Evolutionary conservation across 1,140 invertebrate species (phyloP).

Genomic region (Drosophila ananassae): DNA sequence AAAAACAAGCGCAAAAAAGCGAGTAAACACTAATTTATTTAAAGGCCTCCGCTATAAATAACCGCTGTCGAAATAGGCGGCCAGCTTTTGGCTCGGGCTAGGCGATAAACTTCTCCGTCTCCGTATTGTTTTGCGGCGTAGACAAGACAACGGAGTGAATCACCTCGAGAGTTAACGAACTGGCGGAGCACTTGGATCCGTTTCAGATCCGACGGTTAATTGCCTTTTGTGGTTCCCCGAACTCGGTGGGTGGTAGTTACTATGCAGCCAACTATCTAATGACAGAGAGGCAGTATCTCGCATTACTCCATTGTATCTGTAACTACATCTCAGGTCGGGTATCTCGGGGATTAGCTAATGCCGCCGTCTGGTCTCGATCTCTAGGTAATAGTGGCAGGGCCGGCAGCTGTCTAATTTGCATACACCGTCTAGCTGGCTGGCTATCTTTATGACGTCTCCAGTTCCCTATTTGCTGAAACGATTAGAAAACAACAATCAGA

Average conservation of each 20-base stretch:
- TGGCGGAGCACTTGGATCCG: constrained; percentile 17
- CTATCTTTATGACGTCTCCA: constrained; percentile 64
- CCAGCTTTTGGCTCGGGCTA: constrained; percentile 31
- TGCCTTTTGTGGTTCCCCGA: constrained; percentile 24
- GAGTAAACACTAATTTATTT: constrained; percentile 46
- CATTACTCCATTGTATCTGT: background rate
- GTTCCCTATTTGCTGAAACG: constrained; percentile 35
- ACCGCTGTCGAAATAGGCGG: constrained; percentile 36
- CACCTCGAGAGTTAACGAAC: constrained; percentile 46
- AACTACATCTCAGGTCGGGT: background rate
- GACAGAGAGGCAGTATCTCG: background rate
- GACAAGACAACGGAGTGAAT: constrained; percentile 45
- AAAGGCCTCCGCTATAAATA: constrained; percentile 48
- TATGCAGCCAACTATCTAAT: constrained; percentile 17
- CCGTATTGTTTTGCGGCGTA: constrained; percentile 45
- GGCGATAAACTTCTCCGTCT: constrained; percentile 39
- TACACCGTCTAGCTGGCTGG: background rate
- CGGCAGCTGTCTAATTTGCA: constrained; percentile 36
- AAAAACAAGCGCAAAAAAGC: constrained; percentile 5
- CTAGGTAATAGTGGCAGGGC: constrained; percentile 17
- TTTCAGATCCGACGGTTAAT: constrained; percentile 15
- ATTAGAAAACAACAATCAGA: constrained; percentile 4
- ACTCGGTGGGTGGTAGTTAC: constrained; percentile 4
- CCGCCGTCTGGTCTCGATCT: constrained; percentile 40
- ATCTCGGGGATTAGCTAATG: constrained; percentile 1